Percentiles rank a stretch among this genome's conserved stretches.
Evolutionary conservation across 1,140 invertebrate species (phyloP).

Genomic region (Delia radicum): DNA sequence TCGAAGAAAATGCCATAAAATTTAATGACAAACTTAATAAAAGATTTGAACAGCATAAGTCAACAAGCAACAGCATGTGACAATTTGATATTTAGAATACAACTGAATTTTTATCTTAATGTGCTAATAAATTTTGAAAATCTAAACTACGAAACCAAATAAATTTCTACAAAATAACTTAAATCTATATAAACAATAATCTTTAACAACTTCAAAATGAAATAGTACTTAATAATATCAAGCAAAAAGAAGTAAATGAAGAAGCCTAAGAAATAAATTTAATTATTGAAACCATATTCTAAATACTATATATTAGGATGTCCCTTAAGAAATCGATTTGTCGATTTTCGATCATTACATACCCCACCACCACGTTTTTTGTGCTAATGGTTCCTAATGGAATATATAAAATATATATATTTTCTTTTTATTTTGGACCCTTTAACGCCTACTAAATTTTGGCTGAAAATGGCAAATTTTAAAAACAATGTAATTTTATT

Average conservation of each 20-base stretch:
- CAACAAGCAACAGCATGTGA: not conserved
- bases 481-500: no score
- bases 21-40: constrained; percentile 4
- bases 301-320: no score
- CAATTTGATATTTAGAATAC: not conserved
- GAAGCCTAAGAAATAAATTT: not conserved
- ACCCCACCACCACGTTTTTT: no score
- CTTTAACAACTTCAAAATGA: not conserved
- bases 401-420: no score
- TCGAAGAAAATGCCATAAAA: not conserved
- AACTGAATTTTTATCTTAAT: constrained; percentile 26
- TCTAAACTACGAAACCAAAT: constrained; percentile 19
- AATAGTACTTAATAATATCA: not conserved
- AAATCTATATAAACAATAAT: not conserved
- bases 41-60: not conserved
- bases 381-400: no score
- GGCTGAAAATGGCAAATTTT: no score
- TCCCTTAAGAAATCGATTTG: not conserved
- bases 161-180: constrained; percentile 10
- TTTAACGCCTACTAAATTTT: no score
- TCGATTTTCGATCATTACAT: not conserved
- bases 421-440: no score
- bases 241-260: not conserved
- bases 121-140: constrained; percentile 29
- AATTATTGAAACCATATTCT: no score